phyloP scores from a whole-genome alignment of 2,888 invertebrate species.

The Caenorhabditis japonica region DNA sequence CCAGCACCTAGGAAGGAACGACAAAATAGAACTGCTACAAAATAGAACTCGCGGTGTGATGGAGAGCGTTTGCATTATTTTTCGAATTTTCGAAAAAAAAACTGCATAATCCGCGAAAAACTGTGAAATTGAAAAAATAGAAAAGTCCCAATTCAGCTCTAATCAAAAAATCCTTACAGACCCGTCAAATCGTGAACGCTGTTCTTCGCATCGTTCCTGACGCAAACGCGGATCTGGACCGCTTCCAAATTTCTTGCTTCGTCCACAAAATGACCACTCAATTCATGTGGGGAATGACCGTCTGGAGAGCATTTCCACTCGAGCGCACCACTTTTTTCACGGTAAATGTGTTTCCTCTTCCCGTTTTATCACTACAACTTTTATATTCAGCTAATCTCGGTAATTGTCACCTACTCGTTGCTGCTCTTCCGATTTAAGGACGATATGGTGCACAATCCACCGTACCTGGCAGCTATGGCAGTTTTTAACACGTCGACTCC shows the following conservation, averaged over 20 bases:
- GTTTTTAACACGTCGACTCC: constrained; percentile 21
- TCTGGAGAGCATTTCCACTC: constrained; percentile 76
- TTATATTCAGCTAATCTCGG: constrained; percentile 70
- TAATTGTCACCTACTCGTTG: constrained; percentile 75
- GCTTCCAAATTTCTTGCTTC: constrained; percentile 76
- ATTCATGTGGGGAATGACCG: constrained; percentile 77
- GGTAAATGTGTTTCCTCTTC: too few species aligned
- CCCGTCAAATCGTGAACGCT: constrained; percentile 72
- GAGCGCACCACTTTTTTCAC: constrained; percentile 76
- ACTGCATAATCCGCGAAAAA: too few species aligned
- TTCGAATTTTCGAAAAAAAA: too few species aligned
- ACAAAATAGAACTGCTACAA: too few species aligned
- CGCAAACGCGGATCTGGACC: constrained; percentile 70
- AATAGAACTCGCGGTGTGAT: too few species aligned
- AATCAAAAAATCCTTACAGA: constrained; percentile 50
- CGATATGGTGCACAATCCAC: constrained; percentile 50
- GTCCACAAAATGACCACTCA: constrained; percentile 76
- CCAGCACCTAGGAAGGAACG: too few species aligned
- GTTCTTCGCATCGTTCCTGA: constrained; percentile 74
- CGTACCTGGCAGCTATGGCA: constrained; percentile 28
- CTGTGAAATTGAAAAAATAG: too few species aligned
- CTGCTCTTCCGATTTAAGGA: constrained; percentile 74
- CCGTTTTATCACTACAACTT: too few species aligned
- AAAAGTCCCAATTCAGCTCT: too few species aligned
- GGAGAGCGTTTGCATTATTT: too few species aligned